Percentiles rank a stretch among this genome's conserved stretches.
Evolutionary conservation across 1,140 invertebrate species (phyloP).

Genomic region (Heliothis subflexa): DNA sequence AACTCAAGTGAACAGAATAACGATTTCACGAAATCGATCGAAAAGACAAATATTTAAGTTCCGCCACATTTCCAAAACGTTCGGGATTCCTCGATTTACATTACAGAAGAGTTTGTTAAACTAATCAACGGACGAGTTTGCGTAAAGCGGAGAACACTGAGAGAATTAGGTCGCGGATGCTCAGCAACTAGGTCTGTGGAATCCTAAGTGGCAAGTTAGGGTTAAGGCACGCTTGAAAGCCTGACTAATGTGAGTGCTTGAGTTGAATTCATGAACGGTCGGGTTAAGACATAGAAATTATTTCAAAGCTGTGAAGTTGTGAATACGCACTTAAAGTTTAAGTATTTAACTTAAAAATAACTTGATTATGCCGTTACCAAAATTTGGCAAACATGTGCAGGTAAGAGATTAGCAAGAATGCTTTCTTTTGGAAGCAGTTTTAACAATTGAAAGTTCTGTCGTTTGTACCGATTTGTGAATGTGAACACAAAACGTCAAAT

Average conservation of each 20-base stretch:
- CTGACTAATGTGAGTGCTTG: neutral
- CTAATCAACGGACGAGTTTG: conserved; percentile 51
- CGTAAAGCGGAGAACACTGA: conserved; percentile 14
- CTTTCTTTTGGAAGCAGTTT: too few species aligned
- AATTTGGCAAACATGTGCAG: too few species aligned
- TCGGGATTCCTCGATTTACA: conserved; percentile 11
- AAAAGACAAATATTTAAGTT: conserved; percentile 11
- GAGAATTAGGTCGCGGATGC: conserved; percentile 56
- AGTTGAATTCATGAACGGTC: neutral
- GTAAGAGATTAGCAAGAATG: too few species aligned
- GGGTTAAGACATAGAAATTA: neutral
- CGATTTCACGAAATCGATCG: too few species aligned
- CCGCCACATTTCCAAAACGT: neutral
- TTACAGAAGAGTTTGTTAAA: conserved; percentile 30
- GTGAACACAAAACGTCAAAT: neutral
- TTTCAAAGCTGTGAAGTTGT: too few species aligned
- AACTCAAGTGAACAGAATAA: too few species aligned
- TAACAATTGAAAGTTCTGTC: too few species aligned
- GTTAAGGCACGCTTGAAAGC: conserved; percentile 39
- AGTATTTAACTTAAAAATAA: too few species aligned
- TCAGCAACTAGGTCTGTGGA: conserved; percentile 46
- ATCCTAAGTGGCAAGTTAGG: conserved; percentile 43
- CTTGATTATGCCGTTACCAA: too few species aligned
- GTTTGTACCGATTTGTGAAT: too few species aligned
- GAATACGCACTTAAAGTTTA: too few species aligned